Conservation (phyloP, 1,140 invertebrate species). For the Campoletis sonorensis region DNA sequence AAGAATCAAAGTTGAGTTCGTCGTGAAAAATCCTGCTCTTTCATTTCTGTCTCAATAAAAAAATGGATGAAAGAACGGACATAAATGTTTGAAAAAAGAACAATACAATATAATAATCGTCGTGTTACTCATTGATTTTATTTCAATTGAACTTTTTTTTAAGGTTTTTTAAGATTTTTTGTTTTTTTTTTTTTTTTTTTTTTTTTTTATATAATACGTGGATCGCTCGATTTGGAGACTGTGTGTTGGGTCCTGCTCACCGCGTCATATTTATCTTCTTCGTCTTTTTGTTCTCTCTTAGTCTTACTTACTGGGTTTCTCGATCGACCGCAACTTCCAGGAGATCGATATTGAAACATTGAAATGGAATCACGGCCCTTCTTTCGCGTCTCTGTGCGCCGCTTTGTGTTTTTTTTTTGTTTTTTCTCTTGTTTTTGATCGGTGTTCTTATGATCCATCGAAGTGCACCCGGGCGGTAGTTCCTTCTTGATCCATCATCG, state of each 20-base stretch:
- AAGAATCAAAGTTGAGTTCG: too few species aligned
- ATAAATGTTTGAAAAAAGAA: too few species aligned
- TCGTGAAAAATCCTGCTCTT: too few species aligned
- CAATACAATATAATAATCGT: background rate
- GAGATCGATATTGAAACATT: slow-evolving; percentile 48
- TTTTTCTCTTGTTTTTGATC: slow-evolving; percentile 2
- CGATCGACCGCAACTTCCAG: slow-evolving; percentile 38
- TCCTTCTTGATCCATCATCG: slow-evolving; percentile 29
- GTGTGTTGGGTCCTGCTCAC: background rate
- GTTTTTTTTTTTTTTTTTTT: too few species aligned
- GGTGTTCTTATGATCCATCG: slow-evolving; percentile 25
- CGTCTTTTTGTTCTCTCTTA: background rate
- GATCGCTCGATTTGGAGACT: slow-evolving; percentile 17
- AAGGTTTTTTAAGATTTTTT: too few species aligned
- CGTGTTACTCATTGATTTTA: background rate
- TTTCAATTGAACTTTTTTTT: background rate
- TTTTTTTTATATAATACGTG: background rate
- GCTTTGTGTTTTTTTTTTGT: slow-evolving; percentile 5
- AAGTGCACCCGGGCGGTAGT: slow-evolving; percentile 13
- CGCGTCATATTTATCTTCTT: background rate
- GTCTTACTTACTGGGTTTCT: background rate
- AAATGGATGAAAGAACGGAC: too few species aligned
- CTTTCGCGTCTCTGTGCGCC: background rate
- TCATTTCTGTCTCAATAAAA: too few species aligned
- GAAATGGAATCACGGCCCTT: slow-evolving; percentile 50